phyloP scores from a whole-genome alignment of 2,797 vertebrate genomes.

The Coregonus ussuriensis region DNA sequence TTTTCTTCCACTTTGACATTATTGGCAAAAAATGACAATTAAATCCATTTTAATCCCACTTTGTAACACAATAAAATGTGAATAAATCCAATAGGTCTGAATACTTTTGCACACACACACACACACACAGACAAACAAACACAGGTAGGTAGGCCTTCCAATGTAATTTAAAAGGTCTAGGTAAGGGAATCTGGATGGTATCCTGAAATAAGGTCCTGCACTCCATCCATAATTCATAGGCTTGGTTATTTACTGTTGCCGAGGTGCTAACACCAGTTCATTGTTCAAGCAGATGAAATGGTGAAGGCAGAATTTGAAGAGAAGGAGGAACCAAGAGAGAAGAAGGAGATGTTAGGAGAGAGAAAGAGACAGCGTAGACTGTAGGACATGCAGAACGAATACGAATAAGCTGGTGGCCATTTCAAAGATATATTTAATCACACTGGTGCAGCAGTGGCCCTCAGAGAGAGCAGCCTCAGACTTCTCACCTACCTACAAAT shows the following conservation, averaged over 20 bases:
- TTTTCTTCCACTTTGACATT: too few species aligned
- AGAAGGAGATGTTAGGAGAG: not conserved
- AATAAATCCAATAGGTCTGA: not conserved
- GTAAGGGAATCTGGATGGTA: conserved; percentile 55
- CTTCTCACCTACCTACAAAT: too few species aligned
- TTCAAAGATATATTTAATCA: conserved; percentile 59
- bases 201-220: conserved; percentile 49
- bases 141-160: not conserved
- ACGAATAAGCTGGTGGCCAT: conserved; percentile 40
- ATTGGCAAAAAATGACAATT: too few species aligned
- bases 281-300: conserved; percentile 48
- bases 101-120: not conserved
- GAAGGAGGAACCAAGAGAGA: conserved; percentile 10
- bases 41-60: too few species aligned
- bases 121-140: conserved; percentile 10
- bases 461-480: not conserved
- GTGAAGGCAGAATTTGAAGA: conserved; percentile 35
- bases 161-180: conserved; percentile 43
- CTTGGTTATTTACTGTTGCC: conserved; percentile 60
- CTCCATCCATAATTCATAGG: conserved; percentile 70
- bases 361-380: not conserved
- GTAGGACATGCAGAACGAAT: conserved; percentile 30
- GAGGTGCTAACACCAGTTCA: conserved; percentile 43
- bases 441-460: conserved; percentile 20
- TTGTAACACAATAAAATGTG: too few species aligned